Conservation (phyloP, 2,113 vertebrate genomes). For the Melospiza melodia region DNA sequence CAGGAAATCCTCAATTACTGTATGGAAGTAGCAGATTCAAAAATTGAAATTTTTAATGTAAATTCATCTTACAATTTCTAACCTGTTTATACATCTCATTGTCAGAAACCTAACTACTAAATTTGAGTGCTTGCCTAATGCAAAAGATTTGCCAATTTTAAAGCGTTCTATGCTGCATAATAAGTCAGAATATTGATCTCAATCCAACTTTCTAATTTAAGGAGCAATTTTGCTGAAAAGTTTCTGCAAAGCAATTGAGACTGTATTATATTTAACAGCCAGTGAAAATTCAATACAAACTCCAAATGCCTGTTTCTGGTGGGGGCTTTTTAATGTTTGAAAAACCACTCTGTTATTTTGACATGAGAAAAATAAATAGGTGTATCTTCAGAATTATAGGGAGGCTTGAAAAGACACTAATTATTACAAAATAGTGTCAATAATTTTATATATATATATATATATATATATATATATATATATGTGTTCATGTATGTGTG, state of each 20-base stretch:
- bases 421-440: not conserved
- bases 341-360: not conserved
- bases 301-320: not conserved
- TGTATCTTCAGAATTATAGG: not conserved
- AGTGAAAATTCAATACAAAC: not conserved
- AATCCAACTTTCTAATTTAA: not conserved
- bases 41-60: conserved; percentile 7
- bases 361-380: not conserved
- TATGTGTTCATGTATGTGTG: not conserved
- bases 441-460: not conserved
- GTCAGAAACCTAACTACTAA: conserved; percentile 6
- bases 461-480: not conserved
- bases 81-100: conserved; percentile 46
- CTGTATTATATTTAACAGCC: not conserved
- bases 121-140: conserved; percentile 16
- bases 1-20: not conserved
- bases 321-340: not conserved
- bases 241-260: not conserved
- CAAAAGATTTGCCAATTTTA: conserved; percentile 15
- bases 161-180: not conserved
- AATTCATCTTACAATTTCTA: conserved; percentile 41
- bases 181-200: conserved; percentile 25
- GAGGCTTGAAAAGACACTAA: not conserved
- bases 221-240: conserved; percentile 7
- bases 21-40: not conserved